Base-by-base conservation (phyloP, 2,888 invertebrate species). In the Dasysyrphus tricinctus region DNA sequence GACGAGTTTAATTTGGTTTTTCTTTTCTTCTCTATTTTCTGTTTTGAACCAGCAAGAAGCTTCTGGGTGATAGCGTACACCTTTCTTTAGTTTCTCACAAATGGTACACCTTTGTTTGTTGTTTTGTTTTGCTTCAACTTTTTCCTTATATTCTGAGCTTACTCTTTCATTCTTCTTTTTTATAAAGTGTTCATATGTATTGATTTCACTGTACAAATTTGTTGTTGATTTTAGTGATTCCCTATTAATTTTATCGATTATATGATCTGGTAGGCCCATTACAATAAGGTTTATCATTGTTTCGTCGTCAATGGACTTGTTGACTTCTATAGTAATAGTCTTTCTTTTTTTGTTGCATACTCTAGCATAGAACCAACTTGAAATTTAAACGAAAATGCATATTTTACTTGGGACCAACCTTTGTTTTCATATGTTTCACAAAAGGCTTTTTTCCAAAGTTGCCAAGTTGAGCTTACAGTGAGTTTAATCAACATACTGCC, bases 211-310 rank as follows among this genome's bases (percentile, higher is more conserved):
- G 8, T 8, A 37, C 7, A 37, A 37, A 37, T 37, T 37, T 8
- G 8, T 37, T 37, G 34, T 37, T 37, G 34, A 37, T 37, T 37
- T 37, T 8, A 39, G 3, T 3, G 29, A 14, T 5, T 29, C 32
- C 7, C 32, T 54, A 32, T 32, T 2, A 54, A 32, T 32, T 29
- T 29, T 54, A 29, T 54, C 54, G 12, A 29, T 14, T 54, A 54
- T 32, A 29, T 29, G 14, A 54, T 54, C 54, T 29, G 32, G 14
- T 29, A 91, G 77, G 24, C 90, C 90, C 12, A 73, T 74, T 69
- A 89, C 90, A 67, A 91, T 90, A 7, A 90, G 75, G 83, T 90
- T 88, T 67, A 90, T 89, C 65, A 88, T 54, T 54, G 63, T 83
- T 42, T 47, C 49, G 39, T 73, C 73, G 47, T 85, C 85, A 54